Evolutionary conservation across 1,140 invertebrate species (phyloP).

Genomic region (Plodia interpunctella): DNA sequence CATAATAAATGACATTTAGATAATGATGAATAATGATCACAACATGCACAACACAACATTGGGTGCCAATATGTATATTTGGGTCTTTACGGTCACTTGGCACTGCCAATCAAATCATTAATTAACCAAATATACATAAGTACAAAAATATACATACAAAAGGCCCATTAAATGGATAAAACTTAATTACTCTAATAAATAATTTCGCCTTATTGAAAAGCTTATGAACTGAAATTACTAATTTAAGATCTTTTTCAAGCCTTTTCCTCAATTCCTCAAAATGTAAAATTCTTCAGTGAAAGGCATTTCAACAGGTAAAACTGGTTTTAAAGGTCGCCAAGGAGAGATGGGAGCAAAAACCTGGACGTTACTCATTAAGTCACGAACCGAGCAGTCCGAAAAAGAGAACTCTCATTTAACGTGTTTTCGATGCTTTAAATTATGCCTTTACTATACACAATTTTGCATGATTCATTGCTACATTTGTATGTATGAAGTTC

Average conservation of each 20-base stretch:
- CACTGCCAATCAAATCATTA: constrained; percentile 20
- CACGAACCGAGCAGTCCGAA: neutral
- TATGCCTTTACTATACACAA: neutral
- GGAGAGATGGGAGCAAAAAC: constrained; percentile 42
- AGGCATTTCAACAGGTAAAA: constrained; percentile 39
- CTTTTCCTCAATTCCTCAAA: constrained; percentile 37
- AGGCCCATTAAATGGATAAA: neutral
- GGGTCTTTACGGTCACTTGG: constrained; percentile 14
- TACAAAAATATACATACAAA: too few species aligned
- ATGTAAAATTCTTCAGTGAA: constrained; percentile 40
- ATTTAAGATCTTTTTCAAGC: constrained; percentile 11
- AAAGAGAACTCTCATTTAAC: neutral
- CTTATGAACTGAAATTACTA: neutral
- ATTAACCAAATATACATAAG: constrained; percentile 11
- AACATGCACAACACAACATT: constrained; percentile 11
- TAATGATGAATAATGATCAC: neutral
- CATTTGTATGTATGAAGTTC: neutral
- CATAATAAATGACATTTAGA: too few species aligned
- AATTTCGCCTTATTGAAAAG: neutral
- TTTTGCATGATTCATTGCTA: neutral
- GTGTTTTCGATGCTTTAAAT: neutral
- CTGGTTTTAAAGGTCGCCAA: constrained; percentile 42
- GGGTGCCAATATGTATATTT: constrained; percentile 30
- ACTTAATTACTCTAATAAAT: neutral
- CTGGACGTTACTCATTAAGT: constrained; percentile 20